phyloP scores from a whole-genome alignment of 1,140 invertebrate species.

The Argopecten irradians region DNA sequence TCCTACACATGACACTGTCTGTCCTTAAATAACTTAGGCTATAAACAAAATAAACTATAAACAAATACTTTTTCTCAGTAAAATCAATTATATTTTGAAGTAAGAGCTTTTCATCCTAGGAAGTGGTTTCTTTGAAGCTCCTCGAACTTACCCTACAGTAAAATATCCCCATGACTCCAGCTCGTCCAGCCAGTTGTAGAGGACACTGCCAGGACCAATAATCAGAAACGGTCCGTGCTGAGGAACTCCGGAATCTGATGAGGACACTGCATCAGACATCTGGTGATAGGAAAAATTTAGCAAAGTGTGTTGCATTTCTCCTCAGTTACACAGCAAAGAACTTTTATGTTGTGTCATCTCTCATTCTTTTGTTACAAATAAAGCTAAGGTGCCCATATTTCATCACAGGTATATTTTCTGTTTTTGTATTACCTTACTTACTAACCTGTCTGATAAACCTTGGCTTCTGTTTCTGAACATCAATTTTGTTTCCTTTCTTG shows the following conservation, averaged over 20 bases:
- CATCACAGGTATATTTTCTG: too few relatives aligned
- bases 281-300: neutral
- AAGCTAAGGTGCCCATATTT: too few relatives aligned
- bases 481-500: conserved; percentile 69
- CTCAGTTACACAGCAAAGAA: too few relatives aligned
- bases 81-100: neutral
- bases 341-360: too few relatives aligned
- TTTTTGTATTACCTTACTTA: neutral
- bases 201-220: conserved; percentile 71
- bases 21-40: too few relatives aligned
- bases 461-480: conserved; percentile 66
- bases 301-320: too few relatives aligned
- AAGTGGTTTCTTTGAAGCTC: neutral
- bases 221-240: conserved; percentile 66
- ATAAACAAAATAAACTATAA: too few relatives aligned
- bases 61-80: neutral
- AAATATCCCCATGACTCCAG: conserved; percentile 75
- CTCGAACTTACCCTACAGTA: conserved; percentile 61
- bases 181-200: conserved; percentile 76
- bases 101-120: neutral
- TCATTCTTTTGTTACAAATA: too few relatives aligned
- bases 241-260: neutral
- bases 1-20: too few relatives aligned
- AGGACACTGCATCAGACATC: neutral
- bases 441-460: conserved; percentile 72